Conservation (phyloP, 2,113 vertebrate species). For the Neolamprologus longior region DNA sequence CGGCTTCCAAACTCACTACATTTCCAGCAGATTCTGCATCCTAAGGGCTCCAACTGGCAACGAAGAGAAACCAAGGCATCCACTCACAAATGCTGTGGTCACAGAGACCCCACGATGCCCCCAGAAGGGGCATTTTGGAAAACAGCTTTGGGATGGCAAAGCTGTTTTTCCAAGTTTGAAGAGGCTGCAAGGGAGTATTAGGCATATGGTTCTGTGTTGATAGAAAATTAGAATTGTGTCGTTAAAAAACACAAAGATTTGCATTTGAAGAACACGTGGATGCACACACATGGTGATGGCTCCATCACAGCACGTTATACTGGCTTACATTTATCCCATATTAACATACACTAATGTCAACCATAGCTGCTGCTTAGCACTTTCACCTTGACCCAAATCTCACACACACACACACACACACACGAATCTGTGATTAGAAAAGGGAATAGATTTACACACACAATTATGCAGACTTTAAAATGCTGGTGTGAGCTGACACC, state of each 20-base stretch:
- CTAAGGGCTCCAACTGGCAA: not conserved
- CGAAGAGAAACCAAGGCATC: not conserved
- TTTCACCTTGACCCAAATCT: not conserved
- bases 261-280: not conserved
- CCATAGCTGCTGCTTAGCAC: not conserved
- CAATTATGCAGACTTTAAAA: not conserved
- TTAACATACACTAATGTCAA: not conserved
- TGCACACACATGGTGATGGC: not conserved
- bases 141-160: not conserved
- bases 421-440: not conserved
- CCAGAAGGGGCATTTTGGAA: not conserved
- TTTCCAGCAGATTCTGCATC: not conserved
- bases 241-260: not conserved
- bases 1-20: not conserved
- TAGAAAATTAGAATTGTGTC: not conserved
- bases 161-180: not conserved
- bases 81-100: not conserved
- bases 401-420: rapidly evolving
- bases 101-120: not conserved
- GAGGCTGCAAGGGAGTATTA: not conserved
- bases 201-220: not conserved
- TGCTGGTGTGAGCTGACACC: not conserved
- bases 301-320: not conserved
- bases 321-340: rapidly evolving
- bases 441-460: not conserved